Percentiles rank a stretch among this genome's conserved stretches.
Evolutionary conservation across 2,888 invertebrate genomes (phyloP).

Genomic region (Lymantria dispar): DNA sequence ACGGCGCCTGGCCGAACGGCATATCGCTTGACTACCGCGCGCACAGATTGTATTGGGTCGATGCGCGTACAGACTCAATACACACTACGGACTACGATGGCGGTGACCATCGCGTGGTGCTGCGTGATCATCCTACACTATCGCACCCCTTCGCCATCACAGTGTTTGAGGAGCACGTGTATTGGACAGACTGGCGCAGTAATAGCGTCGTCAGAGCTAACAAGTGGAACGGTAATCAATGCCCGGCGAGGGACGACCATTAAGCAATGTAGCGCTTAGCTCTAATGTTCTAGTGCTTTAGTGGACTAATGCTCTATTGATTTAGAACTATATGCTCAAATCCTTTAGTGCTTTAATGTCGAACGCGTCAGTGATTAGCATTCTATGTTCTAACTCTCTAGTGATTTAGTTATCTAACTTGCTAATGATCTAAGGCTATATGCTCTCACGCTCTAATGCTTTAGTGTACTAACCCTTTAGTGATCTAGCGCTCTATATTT

Average conservation of each 20-base stretch:
- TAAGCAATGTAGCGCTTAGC: not conserved
- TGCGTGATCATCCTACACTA: conserved; percentile 88
- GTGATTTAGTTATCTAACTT: too few relatives aligned
- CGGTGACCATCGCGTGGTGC: conserved; percentile 85
- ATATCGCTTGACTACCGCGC: conserved; percentile 89
- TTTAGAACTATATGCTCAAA: too few relatives aligned
- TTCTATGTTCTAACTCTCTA: too few relatives aligned
- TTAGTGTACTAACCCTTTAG: too few relatives aligned
- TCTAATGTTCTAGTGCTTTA: too few relatives aligned
- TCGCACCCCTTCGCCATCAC: conserved; percentile 95
- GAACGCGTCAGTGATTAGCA: too few relatives aligned
- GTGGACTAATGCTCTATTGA: too few relatives aligned
- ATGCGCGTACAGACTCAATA: conserved; percentile 92
- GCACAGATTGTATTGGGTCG: conserved; percentile 91
- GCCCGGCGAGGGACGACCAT: not conserved
- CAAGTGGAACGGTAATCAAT: conserved; percentile 86
- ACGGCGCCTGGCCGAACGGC: conserved; percentile 93
- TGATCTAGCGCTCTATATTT: too few relatives aligned
- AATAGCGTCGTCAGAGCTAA: conserved; percentile 93
- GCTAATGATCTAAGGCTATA: too few relatives aligned
- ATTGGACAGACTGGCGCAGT: conserved; percentile 97
- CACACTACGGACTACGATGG: conserved; percentile 93
- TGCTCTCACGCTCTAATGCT: too few relatives aligned
- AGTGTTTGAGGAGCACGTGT: conserved; percentile 92
- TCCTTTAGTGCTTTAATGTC: too few relatives aligned